Base-by-base conservation (phyloP, 2,113 vertebrate species). In the Sigmodon hispidus region DNA sequence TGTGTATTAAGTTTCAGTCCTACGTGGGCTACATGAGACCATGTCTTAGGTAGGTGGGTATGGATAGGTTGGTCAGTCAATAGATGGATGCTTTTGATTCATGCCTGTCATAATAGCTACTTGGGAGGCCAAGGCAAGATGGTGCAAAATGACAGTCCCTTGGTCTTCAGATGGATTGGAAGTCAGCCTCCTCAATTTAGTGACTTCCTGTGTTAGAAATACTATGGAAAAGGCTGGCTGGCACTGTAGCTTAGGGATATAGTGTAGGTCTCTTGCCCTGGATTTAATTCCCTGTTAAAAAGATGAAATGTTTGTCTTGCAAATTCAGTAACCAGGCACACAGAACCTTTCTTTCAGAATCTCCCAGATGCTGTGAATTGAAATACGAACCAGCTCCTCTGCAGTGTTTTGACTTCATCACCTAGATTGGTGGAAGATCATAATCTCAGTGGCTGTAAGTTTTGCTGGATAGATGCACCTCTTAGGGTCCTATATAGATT, bases 401-500 rank as follows among this genome's bases (percentile, higher is more conserved):
- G 80, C 77, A 97, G 69, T 24, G 57, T n/a, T 22, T 95, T 90
- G 93, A 90, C 94, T 84, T n/a, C 93, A 96, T 48, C 36, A 88
- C 92, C 96, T 45, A 76, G 92, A 94, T 88, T 73, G 6, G 13
- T 21, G 29, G 22, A 19, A 29, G 45, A 65, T 75, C 97, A 50
- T 12, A 65, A 87, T 91, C 87, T 97, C 94, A 90, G 87, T 87
- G 2, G 69, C 9, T 57, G 1, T 13, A 59, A 11, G 36, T 59
- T 50, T 77, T 96, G 79, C 80, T 81, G 89, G 83, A 72, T 94
- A 93, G 91, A 93, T 89, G 67, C 87, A 87, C 91, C 95, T 93
- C 93, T 90, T 59, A 96, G 79, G 91, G 90, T 57, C 80, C 63
- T 5, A 59, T 93, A 81, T 88, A 92, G 57, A 29, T 43, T 59